A percentile compares a stretch with the other conserved stretches of the same genome.
Conservation (phyloP, 2,113 vertebrate genomes). For the Xiphorhynchus elegans region DNA sequence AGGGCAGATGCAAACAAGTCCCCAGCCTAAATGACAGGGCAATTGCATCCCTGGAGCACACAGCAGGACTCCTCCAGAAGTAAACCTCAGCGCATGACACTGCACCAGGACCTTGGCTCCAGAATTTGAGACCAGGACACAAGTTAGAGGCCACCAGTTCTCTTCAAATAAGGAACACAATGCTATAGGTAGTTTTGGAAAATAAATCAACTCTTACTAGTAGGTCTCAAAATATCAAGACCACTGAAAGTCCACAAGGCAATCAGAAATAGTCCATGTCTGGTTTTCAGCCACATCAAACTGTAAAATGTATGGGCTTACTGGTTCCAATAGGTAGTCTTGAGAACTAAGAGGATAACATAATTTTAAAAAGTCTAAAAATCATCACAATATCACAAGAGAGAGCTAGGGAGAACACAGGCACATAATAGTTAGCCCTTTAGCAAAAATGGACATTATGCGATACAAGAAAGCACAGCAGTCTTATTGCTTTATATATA, state of each 20-base stretch:
- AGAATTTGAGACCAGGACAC: not conserved
- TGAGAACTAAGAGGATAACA: not conserved
- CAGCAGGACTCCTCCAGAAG: not conserved
- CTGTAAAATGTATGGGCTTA: not conserved
- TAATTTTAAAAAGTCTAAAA: not conserved
- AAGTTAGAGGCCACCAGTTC: not conserved
- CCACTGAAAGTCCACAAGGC: not conserved
- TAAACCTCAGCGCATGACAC: not conserved
- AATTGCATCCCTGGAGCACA: not conserved
- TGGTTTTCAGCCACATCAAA: not conserved
- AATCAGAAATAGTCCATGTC: not conserved
- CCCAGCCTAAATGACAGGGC: not conserved
- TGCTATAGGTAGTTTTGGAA: not conserved
- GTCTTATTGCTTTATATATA: not conserved
- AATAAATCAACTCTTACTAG: not conserved
- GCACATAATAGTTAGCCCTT: not conserved
- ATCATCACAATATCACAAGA: not conserved
- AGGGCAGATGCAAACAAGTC: not conserved
- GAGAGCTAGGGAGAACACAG: not conserved
- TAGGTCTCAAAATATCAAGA: not conserved
- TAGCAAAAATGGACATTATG: not conserved
- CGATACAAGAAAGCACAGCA: not conserved
- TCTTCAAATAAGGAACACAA: not conserved
- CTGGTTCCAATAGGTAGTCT: not conserved
- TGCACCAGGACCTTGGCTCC: not conserved